These are phyloP conservation scores for Sebastiscus albofasciatus DNA, from an alignment of 2,797 vertebrate genomes.

Conservation along the genomic window DNA sequence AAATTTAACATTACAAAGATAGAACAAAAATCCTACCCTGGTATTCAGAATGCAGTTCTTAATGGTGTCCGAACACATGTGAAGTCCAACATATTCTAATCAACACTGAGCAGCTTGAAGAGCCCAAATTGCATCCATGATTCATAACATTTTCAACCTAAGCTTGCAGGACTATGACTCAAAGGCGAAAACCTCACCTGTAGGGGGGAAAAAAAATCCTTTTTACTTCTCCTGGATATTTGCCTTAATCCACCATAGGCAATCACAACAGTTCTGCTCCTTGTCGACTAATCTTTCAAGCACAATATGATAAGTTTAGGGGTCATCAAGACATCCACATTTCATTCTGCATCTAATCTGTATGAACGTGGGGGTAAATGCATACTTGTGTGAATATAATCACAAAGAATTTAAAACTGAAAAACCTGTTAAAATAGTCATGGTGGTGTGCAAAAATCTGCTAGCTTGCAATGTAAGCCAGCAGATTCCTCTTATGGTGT, in stretches of 20 bases:
- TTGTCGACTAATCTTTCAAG: slow-evolving; percentile 16
- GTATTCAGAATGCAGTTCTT: neutral
- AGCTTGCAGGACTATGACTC: neutral
- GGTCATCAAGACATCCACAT: neutral
- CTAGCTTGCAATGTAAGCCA: neutral
- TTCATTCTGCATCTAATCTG: slow-evolving; percentile 1
- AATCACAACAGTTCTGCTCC: neutral
- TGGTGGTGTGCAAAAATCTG: slow-evolving; percentile 1
- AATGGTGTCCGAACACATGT: neutral
- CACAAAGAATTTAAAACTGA: slow-evolving; percentile 1
- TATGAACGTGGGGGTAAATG: neutral
- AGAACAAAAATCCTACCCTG: neutral
- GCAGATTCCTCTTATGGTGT: slow-evolving; percentile 7
- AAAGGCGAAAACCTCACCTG: slow-evolving; percentile 3
- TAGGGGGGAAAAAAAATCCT: neutral
- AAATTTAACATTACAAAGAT: neutral
- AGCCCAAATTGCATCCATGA: neutral
- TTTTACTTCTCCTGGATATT: neutral
- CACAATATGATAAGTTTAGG: neutral
- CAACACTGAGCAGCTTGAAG: neutral
- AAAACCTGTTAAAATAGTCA: slow-evolving; percentile 24
- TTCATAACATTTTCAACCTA: neutral
- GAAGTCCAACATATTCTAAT: neutral
- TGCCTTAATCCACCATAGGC: neutral
- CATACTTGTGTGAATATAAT: slow-evolving; percentile 1